These are phyloP conservation scores for Mycteria americana DNA, from an alignment of 2,797 vertebrate species.

Conservation along the genomic window DNA sequence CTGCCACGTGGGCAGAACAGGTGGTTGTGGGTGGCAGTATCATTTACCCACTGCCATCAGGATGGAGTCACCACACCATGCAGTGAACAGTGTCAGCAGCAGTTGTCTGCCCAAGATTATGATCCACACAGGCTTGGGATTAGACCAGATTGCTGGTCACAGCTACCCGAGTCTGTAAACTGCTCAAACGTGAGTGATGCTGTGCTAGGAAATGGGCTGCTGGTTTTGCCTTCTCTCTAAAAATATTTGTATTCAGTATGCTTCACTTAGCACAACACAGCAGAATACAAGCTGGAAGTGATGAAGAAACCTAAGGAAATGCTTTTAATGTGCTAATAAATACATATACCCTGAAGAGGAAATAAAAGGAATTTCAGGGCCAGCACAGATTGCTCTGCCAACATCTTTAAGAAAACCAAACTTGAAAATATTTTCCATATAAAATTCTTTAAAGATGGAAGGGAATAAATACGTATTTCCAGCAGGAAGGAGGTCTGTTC, in stretches of 20 bases:
- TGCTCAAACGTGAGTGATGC: not conserved
- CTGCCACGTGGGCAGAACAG: conserved; percentile 47
- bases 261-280: not conserved
- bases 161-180: not conserved
- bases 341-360: not conserved
- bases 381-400: not conserved
- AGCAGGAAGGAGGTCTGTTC: not conserved
- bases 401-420: not conserved
- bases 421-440: not conserved
- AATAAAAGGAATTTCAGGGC: not conserved
- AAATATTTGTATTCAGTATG: not conserved
- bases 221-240: not conserved
- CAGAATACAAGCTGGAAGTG: not conserved
- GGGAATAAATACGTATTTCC: not conserved
- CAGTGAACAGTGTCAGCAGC: not conserved
- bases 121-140: not conserved
- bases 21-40: conserved; percentile 58
- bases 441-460: not conserved
- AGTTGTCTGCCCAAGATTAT: conserved; percentile 33
- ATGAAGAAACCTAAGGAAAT: not conserved
- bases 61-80: conserved; percentile 22
- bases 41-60: conserved; percentile 21
- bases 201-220: not conserved
- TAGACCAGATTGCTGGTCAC: not conserved
- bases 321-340: not conserved